These are phyloP conservation scores for Calliopsis andreniformis DNA, from an alignment of 1,140 invertebrate genomes.

Conservation along the genomic window DNA sequence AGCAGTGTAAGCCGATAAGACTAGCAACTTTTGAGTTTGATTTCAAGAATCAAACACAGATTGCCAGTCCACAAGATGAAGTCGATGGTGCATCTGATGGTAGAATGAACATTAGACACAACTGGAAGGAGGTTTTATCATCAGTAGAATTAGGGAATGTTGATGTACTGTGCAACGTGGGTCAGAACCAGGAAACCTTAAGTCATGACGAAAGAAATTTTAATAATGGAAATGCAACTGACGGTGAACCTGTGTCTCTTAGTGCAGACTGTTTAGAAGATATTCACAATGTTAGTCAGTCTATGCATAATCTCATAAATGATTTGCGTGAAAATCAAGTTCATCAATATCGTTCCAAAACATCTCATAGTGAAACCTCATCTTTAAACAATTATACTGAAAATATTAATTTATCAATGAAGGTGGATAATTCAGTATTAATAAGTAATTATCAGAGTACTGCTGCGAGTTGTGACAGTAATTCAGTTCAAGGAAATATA, in stretches of 20 bases:
- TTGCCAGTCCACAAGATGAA: conserved; percentile 38
- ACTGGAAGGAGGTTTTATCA: conserved; percentile 26
- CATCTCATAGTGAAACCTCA: conserved; percentile 53
- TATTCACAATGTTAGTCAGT: conserved; percentile 59
- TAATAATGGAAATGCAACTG: conserved; percentile 48
- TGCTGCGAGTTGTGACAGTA: conserved; percentile 20
- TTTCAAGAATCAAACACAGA: conserved; percentile 64
- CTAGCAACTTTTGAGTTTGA: conserved; percentile 76
- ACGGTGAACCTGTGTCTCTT: conserved; percentile 55
- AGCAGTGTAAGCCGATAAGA: conserved; percentile 80
- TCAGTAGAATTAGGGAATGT: conserved; percentile 19
- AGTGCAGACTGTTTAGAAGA: conserved; percentile 66
- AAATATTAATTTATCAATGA: conserved; percentile 53
- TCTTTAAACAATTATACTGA: conserved; percentile 67
- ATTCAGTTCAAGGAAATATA: background rate
- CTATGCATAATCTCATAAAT: conserved; percentile 66
- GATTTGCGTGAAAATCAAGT: conserved; percentile 57
- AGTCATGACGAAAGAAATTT: conserved; percentile 59
- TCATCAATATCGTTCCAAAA: conserved; percentile 36
- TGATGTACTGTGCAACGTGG: conserved; percentile 7
- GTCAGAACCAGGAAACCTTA: conserved; percentile 1
- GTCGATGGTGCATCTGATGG: conserved; percentile 7
- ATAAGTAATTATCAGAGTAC: conserved; percentile 54
- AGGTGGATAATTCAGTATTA: conserved; percentile 43
- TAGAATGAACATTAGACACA: conserved; percentile 27